Base-by-base conservation (phyloP, 2,888 invertebrate species). In the Xestoiulus laeticollis region DNA sequence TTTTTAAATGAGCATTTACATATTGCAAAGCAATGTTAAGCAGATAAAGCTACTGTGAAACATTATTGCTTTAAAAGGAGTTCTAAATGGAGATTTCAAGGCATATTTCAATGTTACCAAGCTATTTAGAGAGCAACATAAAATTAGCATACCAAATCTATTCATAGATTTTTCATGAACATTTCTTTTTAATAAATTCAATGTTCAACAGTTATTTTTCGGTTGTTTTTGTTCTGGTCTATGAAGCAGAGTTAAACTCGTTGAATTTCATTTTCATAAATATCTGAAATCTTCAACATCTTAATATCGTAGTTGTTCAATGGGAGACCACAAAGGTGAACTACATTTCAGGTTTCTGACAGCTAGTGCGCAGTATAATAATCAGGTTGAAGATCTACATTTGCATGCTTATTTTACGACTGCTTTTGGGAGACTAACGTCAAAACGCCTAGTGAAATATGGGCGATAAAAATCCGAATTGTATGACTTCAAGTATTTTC, bases 281-380 rank as follows among this genome's bases (percentile, higher is more conserved):
- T 32, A 78, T 78, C 30, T 26, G 78, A 32, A 78, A 78, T 78
- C 78, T 78, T 78, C 78, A 78, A 78, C 78, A 78, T 78, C 78
- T 78, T 30, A 32, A 78, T 78, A 78, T 78, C 30, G 78, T 30
- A 78, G 78, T 78, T 78, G 78, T 78, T 78, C 78, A 78, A 78
- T 78, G 78, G 78, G 78, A 78, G 78, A 78, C 78, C 78, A 78
- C 78, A 78, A 32, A 78, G 78, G 78, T 78, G 30, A 78, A 78
- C 78, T 78, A 32, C 78, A 78, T 78, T 78, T 78, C 30, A 78
- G 30, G 78, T 26, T 78, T 78, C 78, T 78, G 78, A 78, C 78
- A 78, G 78, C 78, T 78, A 78, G 78, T 78, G 78, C 78, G 26
- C 30, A 10, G 16, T 32, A 78, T 16, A 78, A 30, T 30, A 78